Base-by-base conservation (phyloP, 2,113 vertebrate species). In the Rhinogobius similis region DNA sequence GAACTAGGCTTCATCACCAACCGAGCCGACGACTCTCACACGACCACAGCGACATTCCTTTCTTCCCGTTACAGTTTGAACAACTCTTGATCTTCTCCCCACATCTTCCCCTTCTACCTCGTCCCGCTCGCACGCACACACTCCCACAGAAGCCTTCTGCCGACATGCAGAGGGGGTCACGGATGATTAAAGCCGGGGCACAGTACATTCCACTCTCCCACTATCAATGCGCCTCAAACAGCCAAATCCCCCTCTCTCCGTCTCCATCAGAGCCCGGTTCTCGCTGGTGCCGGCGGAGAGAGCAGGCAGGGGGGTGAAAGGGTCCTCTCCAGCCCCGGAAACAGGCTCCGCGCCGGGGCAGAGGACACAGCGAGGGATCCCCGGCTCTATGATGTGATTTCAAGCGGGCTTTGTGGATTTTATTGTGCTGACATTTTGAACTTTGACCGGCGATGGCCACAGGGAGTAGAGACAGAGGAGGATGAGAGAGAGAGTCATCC, bases 141-240 rank as follows among this genome's bases (percentile, higher is more conserved):
- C 39, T 32, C 55, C 52, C 23, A 63, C 12, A 58, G 52, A 24
- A 58, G 23, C 21, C 38, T 11, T 32, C 5, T 65, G 69, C 79
- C 81, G 55, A 75, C 88, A 86, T 81, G 79, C 82, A 82, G 77
- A 68, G 67, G 67, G 82, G 87, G 79, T 87, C 86, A 88, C 16
- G 53, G 75, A 87, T 91, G 91, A 93, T 92, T 90, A 93, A 93
- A 92, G 92, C 82, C 77, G 72, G 87, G 84, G 89, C 86, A 91
- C 12, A 21, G 90, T 90, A 86, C 86, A 87, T 85, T 90, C 82
- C 72, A 82, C 89, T 93, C 92, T 92, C 87, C 92, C 90, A 89
- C 87, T 77, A 86, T 90, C 89, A 87, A 85, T 86, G 89, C 79
- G 89, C 83, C 82, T 77, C 88, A 91, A 89, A 91, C 83, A 85